A percentile compares a stretch with the other conserved stretches of the same genome.
These are phyloP conservation scores for Spialia ferax DNA, from an alignment of 2,888 invertebrate genomes.

Conservation along the genomic window DNA sequence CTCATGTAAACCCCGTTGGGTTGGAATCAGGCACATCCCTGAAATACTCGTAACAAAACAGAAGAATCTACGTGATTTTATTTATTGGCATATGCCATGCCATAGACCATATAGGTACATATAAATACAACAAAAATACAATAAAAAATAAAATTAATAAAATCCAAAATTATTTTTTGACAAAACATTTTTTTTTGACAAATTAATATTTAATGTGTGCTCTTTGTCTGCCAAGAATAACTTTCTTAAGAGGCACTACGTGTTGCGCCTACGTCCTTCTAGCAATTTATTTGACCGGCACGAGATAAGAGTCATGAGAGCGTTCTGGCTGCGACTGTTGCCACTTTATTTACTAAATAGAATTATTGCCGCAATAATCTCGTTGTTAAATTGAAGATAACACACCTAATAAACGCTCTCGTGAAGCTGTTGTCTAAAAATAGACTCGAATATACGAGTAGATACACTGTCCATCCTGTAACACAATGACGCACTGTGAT, in stretches of 20 bases:
- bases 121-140: too few species aligned
- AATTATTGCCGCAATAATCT: conserved; percentile 43
- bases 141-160: too few species aligned
- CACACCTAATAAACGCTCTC: conserved; percentile 20
- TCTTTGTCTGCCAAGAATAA: too few species aligned
- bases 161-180: too few species aligned
- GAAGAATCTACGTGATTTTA: not conserved
- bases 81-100: not conserved
- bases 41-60: not conserved
- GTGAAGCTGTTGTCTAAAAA: not conserved
- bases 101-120: too few species aligned
- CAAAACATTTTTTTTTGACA: too few species aligned
- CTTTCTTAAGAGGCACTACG: too few species aligned
- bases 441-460: conserved; percentile 23
- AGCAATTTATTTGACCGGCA: not conserved
- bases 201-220: too few species aligned
- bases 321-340: conserved; percentile 34
- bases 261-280: not conserved
- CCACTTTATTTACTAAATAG: conserved; percentile 41
- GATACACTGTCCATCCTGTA: conserved; percentile 12
- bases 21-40: conserved; percentile 12
- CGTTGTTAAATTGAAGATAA: conserved; percentile 43
- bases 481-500: not conserved
- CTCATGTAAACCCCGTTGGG: conserved; percentile 13
- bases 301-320: conserved; percentile 11